phyloP scores from a whole-genome alignment of 1,140 invertebrate genomes.

The Sminthurides bifidus region DNA sequence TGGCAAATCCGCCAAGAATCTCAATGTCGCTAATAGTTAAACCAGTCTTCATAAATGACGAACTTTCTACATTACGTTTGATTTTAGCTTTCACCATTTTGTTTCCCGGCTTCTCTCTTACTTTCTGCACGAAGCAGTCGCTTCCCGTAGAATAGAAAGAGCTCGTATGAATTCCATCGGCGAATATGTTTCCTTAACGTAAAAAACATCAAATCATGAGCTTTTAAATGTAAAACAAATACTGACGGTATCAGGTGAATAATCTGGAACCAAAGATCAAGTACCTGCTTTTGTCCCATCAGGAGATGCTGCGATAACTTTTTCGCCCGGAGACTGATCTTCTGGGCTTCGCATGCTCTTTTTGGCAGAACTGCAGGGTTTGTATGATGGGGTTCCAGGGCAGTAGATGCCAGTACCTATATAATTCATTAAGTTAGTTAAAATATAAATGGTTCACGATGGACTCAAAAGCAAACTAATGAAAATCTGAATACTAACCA shows the following conservation, averaged over 20 bases:
- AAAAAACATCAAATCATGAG: not conserved
- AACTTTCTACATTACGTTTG: slow-evolving; percentile 10
- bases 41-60: slow-evolving; percentile 4
- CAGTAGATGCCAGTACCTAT: not conserved
- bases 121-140: slow-evolving; percentile 1
- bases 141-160: slow-evolving; percentile 20
- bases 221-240: not conserved
- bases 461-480: no score
- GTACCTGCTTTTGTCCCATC: slow-evolving; percentile 4
- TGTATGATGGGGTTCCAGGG: not conserved
- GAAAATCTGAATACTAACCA: not conserved
- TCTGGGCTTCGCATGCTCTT: not conserved
- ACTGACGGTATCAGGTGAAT: not conserved
- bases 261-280: not conserved
- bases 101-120: slow-evolving; percentile 21
- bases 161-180: not conserved
- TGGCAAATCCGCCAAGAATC: not conserved
- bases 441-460: no score
- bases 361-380: not conserved
- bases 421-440: no score
- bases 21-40: slow-evolving; percentile 1
- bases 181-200: not conserved
- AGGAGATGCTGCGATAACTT: slow-evolving; percentile 10
- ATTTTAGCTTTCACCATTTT: slow-evolving; percentile 22
- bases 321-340: not conserved